A percentile compares a stretch with the other conserved stretches of the same genome.
These are phyloP conservation scores for Melanotaenia duboulayi DNA, from an alignment of 2,113 vertebrate genomes.

Conservation along the genomic window DNA sequence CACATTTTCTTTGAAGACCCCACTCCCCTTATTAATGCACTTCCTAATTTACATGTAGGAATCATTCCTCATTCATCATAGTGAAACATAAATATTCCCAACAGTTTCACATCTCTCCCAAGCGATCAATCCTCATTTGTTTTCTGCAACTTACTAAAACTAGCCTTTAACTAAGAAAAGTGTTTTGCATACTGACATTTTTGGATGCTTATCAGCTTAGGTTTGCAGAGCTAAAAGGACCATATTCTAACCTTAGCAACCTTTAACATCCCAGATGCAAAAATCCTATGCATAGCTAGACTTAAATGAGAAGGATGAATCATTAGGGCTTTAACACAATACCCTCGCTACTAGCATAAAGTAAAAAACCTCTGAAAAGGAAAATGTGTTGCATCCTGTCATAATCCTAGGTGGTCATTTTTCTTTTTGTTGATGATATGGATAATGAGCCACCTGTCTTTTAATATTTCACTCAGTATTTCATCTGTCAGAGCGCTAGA, in stretches of 20 bases:
- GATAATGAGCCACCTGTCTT: conserved; percentile 80
- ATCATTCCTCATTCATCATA: conserved; percentile 62
- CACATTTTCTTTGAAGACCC: conserved; percentile 32
- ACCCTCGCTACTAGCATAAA: conserved; percentile 53
- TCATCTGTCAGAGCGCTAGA: conserved; percentile 53
- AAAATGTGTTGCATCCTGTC: conserved; percentile 53
- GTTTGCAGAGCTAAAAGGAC: conserved; percentile 4
- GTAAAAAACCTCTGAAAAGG: conserved; percentile 47
- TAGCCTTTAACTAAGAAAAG: background rate
- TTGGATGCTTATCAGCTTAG: background rate
- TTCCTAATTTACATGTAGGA: conserved; percentile 27
- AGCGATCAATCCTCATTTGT: conserved; percentile 46
- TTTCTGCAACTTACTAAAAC: conserved; percentile 35
- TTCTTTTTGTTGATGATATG: conserved; percentile 66
- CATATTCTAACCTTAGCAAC: background rate
- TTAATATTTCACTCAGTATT: conserved; percentile 62
- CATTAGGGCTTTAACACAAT: conserved; percentile 48
- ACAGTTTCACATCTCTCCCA: conserved; percentile 32
- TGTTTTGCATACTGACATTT: conserved; percentile 33
- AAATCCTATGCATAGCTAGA: conserved; percentile 9
- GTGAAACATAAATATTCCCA: conserved; percentile 50
- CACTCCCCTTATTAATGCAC: conserved; percentile 28
- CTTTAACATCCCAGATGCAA: background rate
- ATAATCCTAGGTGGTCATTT: conserved; percentile 49
- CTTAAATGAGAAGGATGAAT: conserved; percentile 19